These are phyloP conservation scores for Bhutanitis thaidina DNA, from an alignment of 2,888 invertebrate species.

Conservation along the genomic window DNA sequence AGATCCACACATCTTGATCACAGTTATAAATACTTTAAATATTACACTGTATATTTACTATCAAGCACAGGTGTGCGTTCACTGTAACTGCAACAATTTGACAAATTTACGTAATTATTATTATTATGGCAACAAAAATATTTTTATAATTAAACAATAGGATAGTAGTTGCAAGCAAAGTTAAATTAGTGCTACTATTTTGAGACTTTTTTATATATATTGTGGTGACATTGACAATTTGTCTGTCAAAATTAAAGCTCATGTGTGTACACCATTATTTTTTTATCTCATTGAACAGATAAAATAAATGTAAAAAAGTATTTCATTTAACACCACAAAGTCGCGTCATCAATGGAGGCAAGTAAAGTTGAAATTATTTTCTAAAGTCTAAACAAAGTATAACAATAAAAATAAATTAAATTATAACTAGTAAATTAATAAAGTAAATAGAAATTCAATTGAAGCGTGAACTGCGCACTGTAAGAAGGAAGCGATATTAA, in stretches of 20 bases:
- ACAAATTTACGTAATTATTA: neutral
- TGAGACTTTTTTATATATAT: no score
- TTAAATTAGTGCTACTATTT: neutral
- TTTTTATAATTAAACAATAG: neutral
- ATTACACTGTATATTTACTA: slow-evolving; percentile 1
- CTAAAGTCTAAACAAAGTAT: slow-evolving; percentile 13
- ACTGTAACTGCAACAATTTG: neutral
- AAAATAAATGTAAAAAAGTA: neutral
- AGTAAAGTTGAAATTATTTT: neutral
- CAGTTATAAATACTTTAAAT: slow-evolving; percentile 19
- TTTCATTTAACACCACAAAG: neutral
- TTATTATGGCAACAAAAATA: slow-evolving; percentile 16
- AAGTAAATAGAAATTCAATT: slow-evolving; percentile 4
- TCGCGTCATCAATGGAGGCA: neutral
- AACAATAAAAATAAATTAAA: slow-evolving; percentile 19
- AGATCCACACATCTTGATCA: slow-evolving; percentile 13
- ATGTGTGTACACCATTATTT: neutral
- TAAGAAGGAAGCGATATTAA: neutral
- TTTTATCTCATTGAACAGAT: neutral
- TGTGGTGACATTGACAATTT: no score
- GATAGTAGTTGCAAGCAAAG: neutral
- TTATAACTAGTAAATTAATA: slow-evolving; percentile 13
- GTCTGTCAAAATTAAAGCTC: no score
- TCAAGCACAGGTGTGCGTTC: neutral
- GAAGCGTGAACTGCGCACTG: neutral